A percentile compares a stretch with the other conserved stretches of the same genome.
Conservation (phyloP, 2,888 invertebrate genomes). For the Plebejus argus region DNA sequence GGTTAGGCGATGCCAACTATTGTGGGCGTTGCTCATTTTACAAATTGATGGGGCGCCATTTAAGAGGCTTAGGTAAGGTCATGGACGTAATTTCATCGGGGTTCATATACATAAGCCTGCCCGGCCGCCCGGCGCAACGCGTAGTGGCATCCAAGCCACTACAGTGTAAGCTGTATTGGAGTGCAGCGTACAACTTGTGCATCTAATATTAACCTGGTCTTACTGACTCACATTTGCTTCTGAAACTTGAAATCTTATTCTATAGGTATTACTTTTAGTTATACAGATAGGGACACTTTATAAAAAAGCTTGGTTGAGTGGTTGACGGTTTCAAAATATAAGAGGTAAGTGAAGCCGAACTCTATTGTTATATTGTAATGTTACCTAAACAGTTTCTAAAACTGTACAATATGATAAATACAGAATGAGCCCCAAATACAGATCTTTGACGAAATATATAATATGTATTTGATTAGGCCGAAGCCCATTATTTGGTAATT, state of each 20-base stretch:
- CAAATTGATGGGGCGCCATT: conserved; percentile 2
- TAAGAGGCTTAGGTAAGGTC: conserved; percentile 12
- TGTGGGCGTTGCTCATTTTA: not conserved
- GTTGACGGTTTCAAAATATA: not conserved
- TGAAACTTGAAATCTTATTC: not conserved
- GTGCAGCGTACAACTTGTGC: not conserved
- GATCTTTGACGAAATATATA: too few species aligned
- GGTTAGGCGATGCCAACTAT: not conserved
- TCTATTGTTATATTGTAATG: too few species aligned
- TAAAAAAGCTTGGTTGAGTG: too few species aligned
- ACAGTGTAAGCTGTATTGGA: too few species aligned
- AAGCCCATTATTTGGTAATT: too few species aligned
- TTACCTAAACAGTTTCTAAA: not conserved
- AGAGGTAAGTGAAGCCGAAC: not conserved
- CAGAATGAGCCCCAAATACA: too few species aligned
- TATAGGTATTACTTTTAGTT: not conserved
- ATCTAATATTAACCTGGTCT: not conserved
- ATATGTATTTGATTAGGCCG: too few species aligned
- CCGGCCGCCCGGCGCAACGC: too few species aligned
- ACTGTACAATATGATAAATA: too few species aligned
- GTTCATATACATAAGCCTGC: conserved; percentile 9
- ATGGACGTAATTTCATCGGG: conserved; percentile 21
- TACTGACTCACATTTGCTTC: not conserved
- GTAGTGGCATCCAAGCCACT: too few species aligned
- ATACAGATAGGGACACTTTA: too few species aligned